Conservation (phyloP, 2,797 vertebrate genomes). For the Tiaroga cobitis region DNA sequence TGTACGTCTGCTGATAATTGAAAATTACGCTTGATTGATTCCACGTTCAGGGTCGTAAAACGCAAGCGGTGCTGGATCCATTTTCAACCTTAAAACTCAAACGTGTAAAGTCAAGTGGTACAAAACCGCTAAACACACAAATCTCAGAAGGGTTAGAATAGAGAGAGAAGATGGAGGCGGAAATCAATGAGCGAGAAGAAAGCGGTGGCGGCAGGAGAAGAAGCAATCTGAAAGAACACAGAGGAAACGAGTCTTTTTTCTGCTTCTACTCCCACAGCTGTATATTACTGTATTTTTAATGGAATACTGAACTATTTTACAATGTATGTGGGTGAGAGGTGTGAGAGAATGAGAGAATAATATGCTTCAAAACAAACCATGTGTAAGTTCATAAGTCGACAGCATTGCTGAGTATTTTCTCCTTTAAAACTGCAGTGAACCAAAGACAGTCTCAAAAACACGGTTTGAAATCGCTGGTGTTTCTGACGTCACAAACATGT, state of each 20-base stretch:
- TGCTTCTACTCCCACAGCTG: background rate
- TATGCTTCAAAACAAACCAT: background rate
- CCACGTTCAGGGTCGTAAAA: slow-evolving; percentile 2
- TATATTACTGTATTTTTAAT: background rate
- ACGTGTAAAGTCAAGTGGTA: background rate
- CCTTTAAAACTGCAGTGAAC: background rate
- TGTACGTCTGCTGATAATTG: background rate
- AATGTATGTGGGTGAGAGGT: background rate
- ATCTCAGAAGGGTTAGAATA: background rate
- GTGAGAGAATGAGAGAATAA: background rate
- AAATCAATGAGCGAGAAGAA: slow-evolving; percentile 24
- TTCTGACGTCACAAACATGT: background rate
- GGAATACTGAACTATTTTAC: slow-evolving; percentile 10
- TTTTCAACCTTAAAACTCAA: slow-evolving; percentile 4
- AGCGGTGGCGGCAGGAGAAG: background rate
- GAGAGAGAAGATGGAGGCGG: background rate
- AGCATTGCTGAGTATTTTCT: background rate
- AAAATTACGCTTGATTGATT: background rate
- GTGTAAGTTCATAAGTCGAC: background rate
- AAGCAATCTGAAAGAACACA: slow-evolving; percentile 13
- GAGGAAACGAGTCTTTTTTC: background rate
- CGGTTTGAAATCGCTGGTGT: too few relatives aligned
- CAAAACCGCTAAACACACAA: slow-evolving; percentile 15
- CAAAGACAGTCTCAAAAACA: background rate
- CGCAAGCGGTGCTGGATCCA: background rate